These are phyloP conservation scores for Bubo scandiacus DNA, from an alignment of 2,113 vertebrate species.

Conservation along the genomic window DNA sequence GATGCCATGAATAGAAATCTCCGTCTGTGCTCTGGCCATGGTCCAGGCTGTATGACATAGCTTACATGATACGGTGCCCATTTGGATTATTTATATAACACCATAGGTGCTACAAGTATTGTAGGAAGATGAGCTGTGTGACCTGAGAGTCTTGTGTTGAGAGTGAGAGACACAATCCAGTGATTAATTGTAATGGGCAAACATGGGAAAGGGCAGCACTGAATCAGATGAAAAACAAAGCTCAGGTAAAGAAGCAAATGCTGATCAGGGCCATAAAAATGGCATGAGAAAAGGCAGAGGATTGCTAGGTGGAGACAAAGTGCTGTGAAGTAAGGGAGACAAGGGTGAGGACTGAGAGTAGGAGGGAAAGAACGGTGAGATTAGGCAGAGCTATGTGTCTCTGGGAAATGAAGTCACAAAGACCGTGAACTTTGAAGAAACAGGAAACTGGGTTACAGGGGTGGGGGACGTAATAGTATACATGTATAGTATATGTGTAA, in stretches of 20 bases:
- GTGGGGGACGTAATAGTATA: neutral
- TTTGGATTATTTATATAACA: constrained; percentile 9
- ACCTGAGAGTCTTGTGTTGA: neutral
- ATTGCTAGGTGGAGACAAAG: constrained; percentile 39
- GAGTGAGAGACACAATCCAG: neutral
- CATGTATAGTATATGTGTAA: too few species aligned
- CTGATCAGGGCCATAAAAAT: neutral
- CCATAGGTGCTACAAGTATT: neutral
- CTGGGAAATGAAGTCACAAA: neutral
- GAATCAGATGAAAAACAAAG: neutral
- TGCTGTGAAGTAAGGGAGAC: neutral
- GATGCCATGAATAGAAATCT: constrained; percentile 17
- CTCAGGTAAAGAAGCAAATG: neutral
- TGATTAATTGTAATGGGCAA: neutral
- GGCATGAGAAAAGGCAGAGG: neutral
- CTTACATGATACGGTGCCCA: neutral
- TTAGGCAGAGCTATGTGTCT: neutral
- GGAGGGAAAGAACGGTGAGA: neutral
- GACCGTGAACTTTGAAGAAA: neutral
- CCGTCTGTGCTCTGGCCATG: neutral
- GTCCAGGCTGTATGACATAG: neutral
- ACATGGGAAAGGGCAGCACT: neutral
- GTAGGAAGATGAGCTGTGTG: neutral
- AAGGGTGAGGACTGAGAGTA: neutral
- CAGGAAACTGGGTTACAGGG: neutral